Base-by-base conservation (phyloP, 2,888 invertebrate species). In the Frankliniella intonsa region DNA sequence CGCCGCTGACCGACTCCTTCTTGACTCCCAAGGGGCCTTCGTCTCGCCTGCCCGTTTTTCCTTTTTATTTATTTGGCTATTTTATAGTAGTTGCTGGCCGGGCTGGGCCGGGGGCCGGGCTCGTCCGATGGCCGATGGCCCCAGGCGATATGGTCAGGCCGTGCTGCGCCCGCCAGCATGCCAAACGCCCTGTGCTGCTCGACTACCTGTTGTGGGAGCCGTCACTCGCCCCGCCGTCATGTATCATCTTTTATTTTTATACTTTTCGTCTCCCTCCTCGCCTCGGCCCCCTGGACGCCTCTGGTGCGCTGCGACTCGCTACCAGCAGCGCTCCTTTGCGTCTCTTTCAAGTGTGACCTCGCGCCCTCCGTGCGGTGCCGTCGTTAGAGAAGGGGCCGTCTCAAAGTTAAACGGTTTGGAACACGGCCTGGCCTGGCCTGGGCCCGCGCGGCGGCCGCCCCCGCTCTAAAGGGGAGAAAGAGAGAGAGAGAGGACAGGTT, bases 61-160 rank as follows among this genome's bases (percentile, higher is more conserved):
- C 12, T 55, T 55, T 55, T 55, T 55, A 17, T 55, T 12, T 55
- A 55, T 12, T 55, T 55, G 12, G 55, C 17, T 55, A 55, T 2
- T 55, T 55, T 55, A 17, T 55, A 38, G 38, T 38, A 2, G 38
- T 38, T n/a, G n/a, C n/a, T 38, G 38, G 5, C 38, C 38, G 38
- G 38, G 38, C 62, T 14, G 62, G 17, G 55, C 55, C 55, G 55
- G 14, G 65, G n/a, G 69, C 11, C 69, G 69, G 22, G 69, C 7
- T 5, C 55, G 55, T 5, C 38, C 38, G 38, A 38, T 38, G 5
- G 55, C 0, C 19, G 69, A 76, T 76, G 25, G 69, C 69, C 69
- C 69, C 25, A 22, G 69, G 69, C 69, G 69, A 76, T 76, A 76
- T 76, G 69, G 69, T 25, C 69, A 76, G 69, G 62, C 62, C 62